phyloP scores from a whole-genome alignment of 2,797 vertebrate genomes.

The Onychomys leucogaster region DNA sequence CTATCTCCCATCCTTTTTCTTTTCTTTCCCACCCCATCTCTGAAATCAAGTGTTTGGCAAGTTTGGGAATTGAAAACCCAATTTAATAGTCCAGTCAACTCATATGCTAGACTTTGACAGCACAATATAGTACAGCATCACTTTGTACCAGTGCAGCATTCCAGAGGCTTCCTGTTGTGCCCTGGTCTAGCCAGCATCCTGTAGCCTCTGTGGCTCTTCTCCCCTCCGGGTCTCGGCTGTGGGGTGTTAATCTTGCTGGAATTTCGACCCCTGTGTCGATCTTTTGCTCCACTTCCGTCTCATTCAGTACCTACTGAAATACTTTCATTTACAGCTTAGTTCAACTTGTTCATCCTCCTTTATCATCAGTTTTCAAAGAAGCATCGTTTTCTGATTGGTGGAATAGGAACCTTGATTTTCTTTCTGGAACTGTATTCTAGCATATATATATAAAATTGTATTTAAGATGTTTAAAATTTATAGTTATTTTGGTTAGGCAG shows the following conservation, averaged over 20 bases:
- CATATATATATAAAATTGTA: neutral
- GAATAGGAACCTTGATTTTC: neutral
- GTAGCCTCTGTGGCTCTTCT: neutral
- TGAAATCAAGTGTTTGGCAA: neutral
- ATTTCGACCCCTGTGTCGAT: neutral
- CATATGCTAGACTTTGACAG: neutral
- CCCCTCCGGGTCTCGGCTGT: neutral
- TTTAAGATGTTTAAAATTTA: constrained; percentile 43
- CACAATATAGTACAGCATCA: no score
- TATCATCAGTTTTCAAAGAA: neutral
- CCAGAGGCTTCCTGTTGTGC: neutral
- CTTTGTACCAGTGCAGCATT: neutral
- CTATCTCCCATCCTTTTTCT: neutral
- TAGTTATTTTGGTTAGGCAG: constrained; percentile 1
- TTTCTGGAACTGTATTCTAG: neutral
- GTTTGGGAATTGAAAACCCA: neutral
- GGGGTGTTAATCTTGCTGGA: neutral
- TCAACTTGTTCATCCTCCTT: neutral
- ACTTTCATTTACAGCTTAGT: neutral
- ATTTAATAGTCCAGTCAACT: neutral
- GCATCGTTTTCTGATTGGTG: neutral
- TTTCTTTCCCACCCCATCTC: neutral
- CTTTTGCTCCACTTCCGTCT: neutral
- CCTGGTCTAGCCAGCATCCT: neutral
- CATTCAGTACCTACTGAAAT: neutral